Evolutionary conservation across 2,797 vertebrate species (phyloP), one percentile per base, ranked within the genome.

Genomic region (Enteromius radiatus): DNA sequence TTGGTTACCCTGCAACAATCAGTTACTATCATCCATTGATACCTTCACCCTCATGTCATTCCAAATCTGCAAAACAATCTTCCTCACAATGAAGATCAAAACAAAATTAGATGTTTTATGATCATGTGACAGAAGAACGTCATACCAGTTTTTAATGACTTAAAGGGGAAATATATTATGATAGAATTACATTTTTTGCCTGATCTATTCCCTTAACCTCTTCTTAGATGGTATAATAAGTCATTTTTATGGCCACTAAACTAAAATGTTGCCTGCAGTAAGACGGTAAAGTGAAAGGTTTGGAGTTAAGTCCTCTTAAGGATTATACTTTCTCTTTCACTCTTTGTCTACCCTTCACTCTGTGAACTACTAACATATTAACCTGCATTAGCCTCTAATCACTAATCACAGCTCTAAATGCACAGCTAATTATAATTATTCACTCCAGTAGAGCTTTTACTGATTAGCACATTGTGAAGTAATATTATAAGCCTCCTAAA

Each of bases 281-380:
- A 61, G 38, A 64, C 47, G 45, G 19, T 31, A 75, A 63, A 8
- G 14, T 81, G 12, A 26, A 43, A 64, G 71, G 17, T 56, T 82
- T 63, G n/a, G 52, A 38, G 21, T 80, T 84, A 84, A 69, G 77
- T 11, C 49, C 80, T 73, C 81, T 82, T 71, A 84, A 49, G 65
- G 77, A 80, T 82, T 84, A 68, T n/a, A 41, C 21, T 23, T 61
- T 76, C 36, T n/a, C 31, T 43, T 33, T n/a, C 11, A 11, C 17
- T 38, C 33, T 2, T 1, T 71, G n/a, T 23, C 68, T 52, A 3
- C 52, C 71, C 38, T 15, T 76, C 23, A 36, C 31, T 70, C 12
- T 21, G 28, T 47, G 26, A 67, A 23, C 59, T 69, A 71, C 17
- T 71, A 45, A 31, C 41, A 49, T 38, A 26, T 33, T 81, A n/a